These are phyloP conservation scores for Cynaeus angustus DNA, from an alignment of 2,888 invertebrate species.

Conservation along the genomic window DNA sequence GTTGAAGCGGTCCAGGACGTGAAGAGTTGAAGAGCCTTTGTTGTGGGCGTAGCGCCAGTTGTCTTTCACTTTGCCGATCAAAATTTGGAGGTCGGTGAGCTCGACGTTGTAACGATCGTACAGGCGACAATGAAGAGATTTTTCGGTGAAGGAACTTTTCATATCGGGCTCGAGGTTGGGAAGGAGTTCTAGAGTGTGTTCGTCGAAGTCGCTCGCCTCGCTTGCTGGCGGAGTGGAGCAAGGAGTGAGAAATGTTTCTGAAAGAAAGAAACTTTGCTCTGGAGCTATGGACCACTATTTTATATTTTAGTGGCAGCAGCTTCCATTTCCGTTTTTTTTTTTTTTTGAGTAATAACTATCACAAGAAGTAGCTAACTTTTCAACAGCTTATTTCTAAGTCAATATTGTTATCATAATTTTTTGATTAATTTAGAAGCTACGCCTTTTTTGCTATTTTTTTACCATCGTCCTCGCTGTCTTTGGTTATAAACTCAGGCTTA, in stretches of 20 bases:
- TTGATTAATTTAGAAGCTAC: too few species aligned
- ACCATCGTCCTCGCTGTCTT: conserved; percentile 73
- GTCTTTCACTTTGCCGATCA: conserved; percentile 91
- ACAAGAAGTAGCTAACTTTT: too few species aligned
- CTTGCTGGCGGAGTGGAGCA: conserved; percentile 91
- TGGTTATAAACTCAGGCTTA: conserved; percentile 67
- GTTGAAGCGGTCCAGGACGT: conserved; percentile 80
- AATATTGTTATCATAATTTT: too few species aligned
- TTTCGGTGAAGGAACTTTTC: conserved; percentile 72
- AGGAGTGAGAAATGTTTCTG: conserved; percentile 86
- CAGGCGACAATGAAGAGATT: conserved; percentile 79
- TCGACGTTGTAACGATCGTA: conserved; percentile 88
- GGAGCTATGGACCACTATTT: too few species aligned
- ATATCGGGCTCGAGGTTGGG: conserved; percentile 33
- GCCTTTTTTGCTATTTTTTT: too few species aligned
- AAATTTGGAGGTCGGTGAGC: conserved; percentile 87
- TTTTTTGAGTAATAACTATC: too few species aligned
- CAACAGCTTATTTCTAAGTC: too few species aligned
- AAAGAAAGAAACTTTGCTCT: too few species aligned
- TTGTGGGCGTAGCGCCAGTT: conserved; percentile 92
- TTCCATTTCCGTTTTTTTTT: too few species aligned
- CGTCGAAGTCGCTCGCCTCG: conserved; percentile 77
- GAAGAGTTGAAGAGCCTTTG: conserved; percentile 88
- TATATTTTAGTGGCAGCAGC: too few species aligned
- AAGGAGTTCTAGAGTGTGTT: conserved; percentile 51